These are phyloP conservation scores for Uria aalge DNA, from an alignment of 2,113 vertebrate species.

Conservation along the genomic window DNA sequence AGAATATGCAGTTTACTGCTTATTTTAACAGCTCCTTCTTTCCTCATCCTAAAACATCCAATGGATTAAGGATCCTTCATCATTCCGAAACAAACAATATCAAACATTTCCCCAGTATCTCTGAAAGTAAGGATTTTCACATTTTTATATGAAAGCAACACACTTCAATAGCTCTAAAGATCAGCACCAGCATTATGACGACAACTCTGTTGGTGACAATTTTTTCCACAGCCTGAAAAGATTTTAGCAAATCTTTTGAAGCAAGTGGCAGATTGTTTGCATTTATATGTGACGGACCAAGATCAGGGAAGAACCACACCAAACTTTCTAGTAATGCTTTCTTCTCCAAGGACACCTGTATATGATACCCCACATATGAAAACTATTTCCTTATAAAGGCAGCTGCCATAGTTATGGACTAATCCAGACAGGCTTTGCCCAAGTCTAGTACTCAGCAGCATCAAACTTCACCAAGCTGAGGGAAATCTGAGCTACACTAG, in stretches of 20 bases:
- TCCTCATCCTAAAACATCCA: not conserved
- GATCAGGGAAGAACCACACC: not conserved
- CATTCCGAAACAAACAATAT: not conserved
- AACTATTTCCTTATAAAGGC: not conserved
- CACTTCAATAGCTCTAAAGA: not conserved
- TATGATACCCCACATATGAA: not conserved
- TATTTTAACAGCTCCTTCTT: not conserved
- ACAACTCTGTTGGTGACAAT: not conserved
- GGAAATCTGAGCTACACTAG: not conserved
- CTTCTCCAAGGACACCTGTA: not conserved
- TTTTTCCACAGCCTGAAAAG: not conserved
- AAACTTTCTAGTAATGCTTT: not conserved
- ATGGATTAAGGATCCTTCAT: not conserved
- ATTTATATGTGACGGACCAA: not conserved
- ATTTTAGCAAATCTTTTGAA: conserved; percentile 5
- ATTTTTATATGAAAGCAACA: not conserved
- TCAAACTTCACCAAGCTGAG: not conserved
- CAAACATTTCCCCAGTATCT: not conserved
- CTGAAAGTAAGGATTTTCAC: not conserved
- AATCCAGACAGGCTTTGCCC: not conserved
- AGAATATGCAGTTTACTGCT: not conserved
- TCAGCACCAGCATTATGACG: not conserved
- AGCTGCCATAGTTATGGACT: not conserved
- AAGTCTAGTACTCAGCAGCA: not conserved
- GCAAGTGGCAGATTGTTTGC: not conserved